Base-by-base conservation (phyloP, 2,888 invertebrate genomes). In the Lasioglossum leucozonium region DNA sequence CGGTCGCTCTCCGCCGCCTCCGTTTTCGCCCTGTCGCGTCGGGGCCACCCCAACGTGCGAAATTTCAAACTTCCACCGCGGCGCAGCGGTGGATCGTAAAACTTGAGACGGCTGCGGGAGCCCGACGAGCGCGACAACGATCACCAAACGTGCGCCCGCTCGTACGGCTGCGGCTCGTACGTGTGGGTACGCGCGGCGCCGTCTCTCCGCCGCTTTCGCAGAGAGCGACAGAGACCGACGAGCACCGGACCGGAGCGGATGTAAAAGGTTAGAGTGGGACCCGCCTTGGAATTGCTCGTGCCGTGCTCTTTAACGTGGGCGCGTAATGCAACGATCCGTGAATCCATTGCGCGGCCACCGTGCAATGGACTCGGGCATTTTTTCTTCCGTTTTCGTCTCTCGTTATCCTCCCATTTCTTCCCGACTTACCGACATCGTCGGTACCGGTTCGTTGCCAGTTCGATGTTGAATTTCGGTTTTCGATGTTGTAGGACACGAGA, bases 61-160 rank as follows among this genome's bases (percentile, higher is more conserved):
- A 93, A 93, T 91, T 92, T 90, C 91, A 85, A 92, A 93, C 91
- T 93, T 92, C 90, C 90, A 91, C 88, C 90, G 88, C 90, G 88
- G 58, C 75, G 82, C 89, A 84, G 84, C 90, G 86, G 82, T 84
- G 89, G 85, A 91, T 92, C 92, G 91, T 93, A 93, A 93, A 93
- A 92, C 92, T 92, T 91, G 88, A 91, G 86, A 88, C 88, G 89
- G 86, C 87, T 81, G 88, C 84, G 89, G 88, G 86, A 88, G 84
- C 83, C 69, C 82, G 84, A 75, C 86, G 89, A 86, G 89, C 85
- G 84, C 89, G 89, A 87, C 86, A 84, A 88, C 87, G 88, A 86
- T 85, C 87, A 78, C 85, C 87, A 82, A 85, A 84, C 84, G 72
- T 40, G 34, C 62, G 71, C 26, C 62, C 34, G 62, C 58, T n/a